These are phyloP conservation scores for Taphrorychus bicolor DNA, from an alignment of 2,888 invertebrate genomes.

Conservation along the genomic window DNA sequence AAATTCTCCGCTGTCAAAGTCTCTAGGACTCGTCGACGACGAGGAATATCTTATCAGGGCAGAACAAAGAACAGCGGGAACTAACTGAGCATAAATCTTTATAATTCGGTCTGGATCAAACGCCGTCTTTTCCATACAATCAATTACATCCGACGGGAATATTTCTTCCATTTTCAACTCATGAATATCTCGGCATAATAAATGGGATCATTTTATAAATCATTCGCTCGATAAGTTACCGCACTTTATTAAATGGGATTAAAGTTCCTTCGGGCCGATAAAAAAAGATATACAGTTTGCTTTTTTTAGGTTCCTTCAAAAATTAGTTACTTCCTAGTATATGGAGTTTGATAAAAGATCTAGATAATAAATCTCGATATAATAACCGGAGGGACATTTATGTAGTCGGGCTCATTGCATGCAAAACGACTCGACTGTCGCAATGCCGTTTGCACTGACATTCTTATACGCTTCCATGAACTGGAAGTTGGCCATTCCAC, in stretches of 20 bases:
- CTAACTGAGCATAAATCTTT: constrained; percentile 49
- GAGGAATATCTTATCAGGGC: background rate
- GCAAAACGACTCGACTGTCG: background rate
- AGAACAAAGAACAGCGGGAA: background rate
- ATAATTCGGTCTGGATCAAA: constrained; percentile 54
- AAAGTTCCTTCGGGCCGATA: constrained; percentile 1
- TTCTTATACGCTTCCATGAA: background rate
- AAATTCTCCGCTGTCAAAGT: background rate
- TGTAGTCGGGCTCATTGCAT: background rate
- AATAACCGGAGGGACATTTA: background rate
- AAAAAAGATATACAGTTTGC: constrained; percentile 4
- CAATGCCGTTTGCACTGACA: background rate
- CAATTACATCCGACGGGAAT: constrained; percentile 52
- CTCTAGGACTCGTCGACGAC: background rate
- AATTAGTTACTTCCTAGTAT: too few relatives aligned
- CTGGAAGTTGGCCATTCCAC: background rate
- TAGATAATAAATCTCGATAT: background rate
- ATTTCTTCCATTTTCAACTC: constrained; percentile 49
- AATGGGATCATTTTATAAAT: constrained; percentile 54
- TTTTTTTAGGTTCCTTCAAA: too few relatives aligned
- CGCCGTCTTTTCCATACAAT: constrained; percentile 54
- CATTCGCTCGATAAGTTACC: constrained; percentile 51
- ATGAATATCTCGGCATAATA: constrained; percentile 54
- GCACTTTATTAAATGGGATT: constrained; percentile 48
- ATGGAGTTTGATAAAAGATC: too few relatives aligned